Evolutionary conservation across 1,140 invertebrate species (phyloP), one percentile per base, ranked within the genome.

Genomic region (Bursaphelenchus mucronatus): DNA sequence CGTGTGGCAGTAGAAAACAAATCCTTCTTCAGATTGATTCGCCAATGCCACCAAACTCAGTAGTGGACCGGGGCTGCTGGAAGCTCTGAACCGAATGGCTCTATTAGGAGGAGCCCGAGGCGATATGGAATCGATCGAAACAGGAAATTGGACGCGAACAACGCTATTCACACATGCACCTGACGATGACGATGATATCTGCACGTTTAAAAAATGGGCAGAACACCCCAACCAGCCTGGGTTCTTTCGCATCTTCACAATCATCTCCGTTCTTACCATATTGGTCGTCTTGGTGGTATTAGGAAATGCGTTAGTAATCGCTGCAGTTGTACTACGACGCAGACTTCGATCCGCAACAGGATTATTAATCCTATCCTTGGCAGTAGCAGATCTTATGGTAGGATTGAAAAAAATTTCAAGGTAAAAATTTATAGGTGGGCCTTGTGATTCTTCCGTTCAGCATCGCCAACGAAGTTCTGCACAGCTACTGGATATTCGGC

Each of bases 231-330:
- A 78, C 46, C 79, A 80, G 54, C 77, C 77, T 10, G 71, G 76
- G 17, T 73, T 80, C 30, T 69, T 79, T 19, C 76, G 79, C 53
- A 82, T 81, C 39, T 79, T 81, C 62, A 73, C 76, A 39, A 82
- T 81, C 55, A 80, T 81, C 55, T 78, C 74, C 13, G 75, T 80
- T 51, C 67, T 80, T 9, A 78, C 79, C 11, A 73, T 80, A 45
- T 47, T 80, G 15, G 78, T 81, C 17, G 74, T 80, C 13, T 55
- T 80, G 9, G 79, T 81, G 13, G 77, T 80, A 11, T 58, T 86
- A 2, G 92, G 92, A 44, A 95, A 94, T 82, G 88, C 93, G 17
- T 92, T 94, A 83, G 92, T 94, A 56, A 92, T 95, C 83, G 90
- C 89, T 11, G 92, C 92, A 44, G 92, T 95, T 73, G 82, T 92